These are phyloP conservation scores for Scelioninae gen. 2 DNA, from an alignment of 2,888 invertebrate species.

Conservation along the genomic window DNA sequence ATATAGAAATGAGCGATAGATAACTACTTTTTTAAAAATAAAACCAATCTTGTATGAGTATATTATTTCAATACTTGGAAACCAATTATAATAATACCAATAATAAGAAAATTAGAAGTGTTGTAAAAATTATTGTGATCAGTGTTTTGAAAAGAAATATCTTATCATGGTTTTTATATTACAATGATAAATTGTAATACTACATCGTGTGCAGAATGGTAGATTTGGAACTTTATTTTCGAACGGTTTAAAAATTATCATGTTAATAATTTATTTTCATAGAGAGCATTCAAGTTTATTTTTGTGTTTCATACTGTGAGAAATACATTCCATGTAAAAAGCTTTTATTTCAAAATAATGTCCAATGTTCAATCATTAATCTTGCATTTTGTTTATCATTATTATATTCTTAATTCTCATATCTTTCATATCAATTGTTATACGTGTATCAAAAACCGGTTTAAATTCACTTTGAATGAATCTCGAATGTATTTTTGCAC, in stretches of 20 bases:
- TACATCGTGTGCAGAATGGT: background rate
- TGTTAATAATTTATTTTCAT: slow-evolving; percentile 42
- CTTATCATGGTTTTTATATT: slow-evolving; percentile 9
- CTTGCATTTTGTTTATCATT: slow-evolving; percentile 36
- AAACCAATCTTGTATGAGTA: too few relatives aligned
- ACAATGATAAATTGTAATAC: slow-evolving; percentile 11
- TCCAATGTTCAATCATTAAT: slow-evolving; percentile 18
- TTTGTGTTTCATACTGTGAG: slow-evolving; percentile 19
- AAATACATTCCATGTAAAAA: slow-evolving; percentile 12
- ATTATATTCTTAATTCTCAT: slow-evolving; percentile 16
- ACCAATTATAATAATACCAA: too few relatives aligned
- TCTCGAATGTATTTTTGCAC: slow-evolving; percentile 28
- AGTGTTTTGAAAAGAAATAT: slow-evolving; percentile 10
- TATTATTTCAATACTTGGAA: too few relatives aligned
- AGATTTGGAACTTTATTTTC: slow-evolving; percentile 29
- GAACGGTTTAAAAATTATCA: slow-evolving; percentile 34
- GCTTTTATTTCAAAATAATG: slow-evolving; percentile 23
- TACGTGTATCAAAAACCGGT: slow-evolving; percentile 25
- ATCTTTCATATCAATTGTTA: slow-evolving; percentile 24
- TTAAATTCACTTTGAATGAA: slow-evolving; percentile 15
- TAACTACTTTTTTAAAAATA: too few relatives aligned
- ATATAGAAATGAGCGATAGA: too few relatives aligned
- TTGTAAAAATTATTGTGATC: too few relatives aligned
- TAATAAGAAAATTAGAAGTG: too few relatives aligned
- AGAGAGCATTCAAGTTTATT: slow-evolving; percentile 22